These are phyloP conservation scores for Leptopilina syphax DNA, from an alignment of 2,888 invertebrate species.

Conservation along the genomic window DNA sequence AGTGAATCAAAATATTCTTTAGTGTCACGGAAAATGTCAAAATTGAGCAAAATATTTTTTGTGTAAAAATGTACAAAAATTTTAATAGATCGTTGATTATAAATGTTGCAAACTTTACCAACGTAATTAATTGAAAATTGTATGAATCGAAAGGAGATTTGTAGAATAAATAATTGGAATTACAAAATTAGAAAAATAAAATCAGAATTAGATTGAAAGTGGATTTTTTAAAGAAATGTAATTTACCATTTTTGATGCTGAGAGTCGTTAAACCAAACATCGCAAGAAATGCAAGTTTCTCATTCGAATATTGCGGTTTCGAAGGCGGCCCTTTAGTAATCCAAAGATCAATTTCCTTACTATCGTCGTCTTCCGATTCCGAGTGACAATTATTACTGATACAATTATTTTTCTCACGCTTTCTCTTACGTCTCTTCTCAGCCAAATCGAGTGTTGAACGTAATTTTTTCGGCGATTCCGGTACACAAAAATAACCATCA, in stretches of 20 bases:
- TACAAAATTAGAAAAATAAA: no score
- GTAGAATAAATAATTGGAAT: no score
- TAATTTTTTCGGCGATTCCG: slow-evolving; percentile 66
- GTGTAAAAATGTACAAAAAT: no score
- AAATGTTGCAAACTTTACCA: no score
- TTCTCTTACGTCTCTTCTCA: slow-evolving; percentile 78
- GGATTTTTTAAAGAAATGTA: no score
- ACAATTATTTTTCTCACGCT: slow-evolving; percentile 69
- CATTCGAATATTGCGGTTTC: slow-evolving; percentile 77
- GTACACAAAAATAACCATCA: slow-evolving; percentile 58
- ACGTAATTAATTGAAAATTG: no score
- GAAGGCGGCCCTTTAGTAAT: slow-evolving; percentile 80
- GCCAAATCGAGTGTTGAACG: slow-evolving; percentile 78
- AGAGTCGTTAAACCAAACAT: slow-evolving; percentile 82
- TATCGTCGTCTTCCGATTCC: slow-evolving; percentile 78
- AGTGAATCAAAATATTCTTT: no score
- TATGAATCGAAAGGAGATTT: no score
- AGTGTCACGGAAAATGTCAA: no score
- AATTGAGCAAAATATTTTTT: no score
- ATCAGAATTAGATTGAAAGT: no score
- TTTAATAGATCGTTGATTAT: no score
- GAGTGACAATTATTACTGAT: slow-evolving; percentile 73
- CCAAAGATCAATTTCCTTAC: slow-evolving; percentile 78
- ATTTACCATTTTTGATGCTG: slow-evolving; percentile 81
- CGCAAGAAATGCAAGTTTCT: slow-evolving; percentile 81